Evolutionary conservation across 2,888 invertebrate genomes (phyloP).

Genomic region (Lithodes maja): DNA sequence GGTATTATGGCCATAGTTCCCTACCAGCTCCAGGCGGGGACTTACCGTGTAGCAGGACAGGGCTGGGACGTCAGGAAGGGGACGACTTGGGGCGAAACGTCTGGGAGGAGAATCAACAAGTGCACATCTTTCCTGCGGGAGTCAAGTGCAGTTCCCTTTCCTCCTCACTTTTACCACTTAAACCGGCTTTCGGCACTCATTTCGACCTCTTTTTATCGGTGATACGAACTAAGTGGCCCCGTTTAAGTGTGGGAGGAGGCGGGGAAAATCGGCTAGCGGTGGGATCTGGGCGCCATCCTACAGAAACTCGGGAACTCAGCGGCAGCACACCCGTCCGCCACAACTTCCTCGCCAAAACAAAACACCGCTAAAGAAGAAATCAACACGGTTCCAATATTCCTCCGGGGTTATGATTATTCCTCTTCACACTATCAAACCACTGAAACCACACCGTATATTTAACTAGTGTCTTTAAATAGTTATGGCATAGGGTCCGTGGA

Average conservation of each 20-base stretch:
- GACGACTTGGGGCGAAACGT: not conserved
- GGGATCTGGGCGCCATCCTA: conserved; percentile 36
- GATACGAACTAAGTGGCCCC: not conserved
- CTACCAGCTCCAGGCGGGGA: not conserved
- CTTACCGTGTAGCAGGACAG: conserved; percentile 11
- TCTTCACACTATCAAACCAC: not conserved
- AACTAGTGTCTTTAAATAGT: not conserved
- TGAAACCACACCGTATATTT: not conserved
- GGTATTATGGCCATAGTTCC: not conserved
- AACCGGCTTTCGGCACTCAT: conserved; percentile 17
- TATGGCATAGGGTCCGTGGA: too few relatives aligned
- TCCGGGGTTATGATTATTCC: conserved; percentile 6
- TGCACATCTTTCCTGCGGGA: conserved; percentile 34
- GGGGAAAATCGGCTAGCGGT: not conserved
- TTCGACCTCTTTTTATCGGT: not conserved
- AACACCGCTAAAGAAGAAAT: conserved; percentile 31
- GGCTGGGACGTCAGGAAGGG: not conserved
- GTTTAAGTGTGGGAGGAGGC: not conserved
- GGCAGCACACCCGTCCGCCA: conserved; percentile 38
- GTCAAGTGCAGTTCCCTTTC: conserved; percentile 25
- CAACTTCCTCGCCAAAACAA: conserved; percentile 42
- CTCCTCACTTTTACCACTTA: conserved; percentile 20
- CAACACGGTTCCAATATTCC: conserved; percentile 54
- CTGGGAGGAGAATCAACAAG: conserved; percentile 29
- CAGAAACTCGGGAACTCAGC: conserved; percentile 26